Evolutionary conservation across 2,888 invertebrate species (phyloP).

Genomic region (Nasonovia ribisnigri): DNA sequence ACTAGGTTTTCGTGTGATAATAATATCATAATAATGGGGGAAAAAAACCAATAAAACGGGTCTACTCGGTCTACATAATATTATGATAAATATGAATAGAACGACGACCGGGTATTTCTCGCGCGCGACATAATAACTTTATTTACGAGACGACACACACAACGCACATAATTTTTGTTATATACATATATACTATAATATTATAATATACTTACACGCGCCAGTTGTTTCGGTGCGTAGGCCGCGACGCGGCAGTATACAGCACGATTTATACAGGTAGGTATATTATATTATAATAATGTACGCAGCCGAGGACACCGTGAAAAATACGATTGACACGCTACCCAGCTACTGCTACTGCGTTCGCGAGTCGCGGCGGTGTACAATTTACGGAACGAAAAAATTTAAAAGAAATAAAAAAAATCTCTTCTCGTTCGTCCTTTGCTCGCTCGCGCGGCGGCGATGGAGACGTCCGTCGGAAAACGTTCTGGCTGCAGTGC

Average conservation of each 20-base stretch:
- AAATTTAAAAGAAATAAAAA: neutral
- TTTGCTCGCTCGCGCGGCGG: neutral
- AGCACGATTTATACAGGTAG: neutral
- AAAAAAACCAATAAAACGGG: neutral
- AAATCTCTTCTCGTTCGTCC: neutral
- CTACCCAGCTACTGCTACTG: conserved; percentile 2
- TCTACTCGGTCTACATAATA: conserved; percentile 1
- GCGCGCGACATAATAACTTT: conserved; percentile 34
- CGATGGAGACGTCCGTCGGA: conserved; percentile 19
- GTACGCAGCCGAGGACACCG: conserved; percentile 25
- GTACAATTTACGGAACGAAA: neutral
- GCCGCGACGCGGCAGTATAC: neutral
- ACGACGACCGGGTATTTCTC: neutral
- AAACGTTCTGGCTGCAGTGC: neutral
- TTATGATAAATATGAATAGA: neutral
- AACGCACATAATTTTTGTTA: neutral
- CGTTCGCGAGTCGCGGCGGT: neutral
- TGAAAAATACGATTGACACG: conserved; percentile 53
- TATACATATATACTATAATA: neutral
- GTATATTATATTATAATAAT: neutral
- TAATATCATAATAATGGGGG: neutral
- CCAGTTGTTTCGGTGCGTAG: conserved; percentile 27
- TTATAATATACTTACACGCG: neutral
- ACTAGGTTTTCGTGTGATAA: neutral
- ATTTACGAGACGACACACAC: conserved; percentile 27